Evolutionary conservation across 2,888 invertebrate genomes (phyloP), one percentile per base, ranked within the genome.

Genomic region (Tholera decimalis): DNA sequence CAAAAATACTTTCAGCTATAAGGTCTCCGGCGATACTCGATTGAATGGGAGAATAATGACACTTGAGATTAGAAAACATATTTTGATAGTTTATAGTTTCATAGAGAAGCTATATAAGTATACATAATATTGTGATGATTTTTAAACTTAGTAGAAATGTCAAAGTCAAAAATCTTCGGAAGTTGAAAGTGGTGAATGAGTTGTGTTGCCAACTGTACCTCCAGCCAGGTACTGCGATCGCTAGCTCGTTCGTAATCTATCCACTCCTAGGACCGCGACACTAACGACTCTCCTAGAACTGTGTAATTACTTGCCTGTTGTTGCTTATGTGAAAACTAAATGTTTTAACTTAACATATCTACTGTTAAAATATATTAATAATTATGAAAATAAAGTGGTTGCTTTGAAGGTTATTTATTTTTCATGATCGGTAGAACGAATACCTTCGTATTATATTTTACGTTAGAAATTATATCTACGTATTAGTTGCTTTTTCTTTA

Each of bases 231-330:
- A 73, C 69, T 69, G 69, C 71, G 65, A 75, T 77, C 54, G 22
- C 51, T 47, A 50, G 39, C 47, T 54, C 55, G 59, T 69, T 62
- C 60, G 55, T 60, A 57, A 71, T 74, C 62, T 74, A 77, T 60
- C 69, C 50, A 61, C 69, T 64, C 65, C 67, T 61, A 63, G n/a
- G n/a, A n/a, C n/a, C n/a, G n/a, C 68, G 63, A 63, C 53, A 66
- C 66, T 77, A 74, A 74, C 65, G 64, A 68, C 71, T 71, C 77
- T 80, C 73, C 66, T 57, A 53, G 73, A 79, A 80, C 66, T 50
- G 44, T 56, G 47, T 72, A 62, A 76, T 73, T 82, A 63, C 60
- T 61, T 51, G 61, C 41, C 55, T 33, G 57, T 67, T 65, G 56
- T 60, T 65, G 54, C 33, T 20, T 33, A 41, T 60, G 43, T 71